Conservation (phyloP, 2,888 invertebrate genomes). For the Elgonia sp. region DNA sequence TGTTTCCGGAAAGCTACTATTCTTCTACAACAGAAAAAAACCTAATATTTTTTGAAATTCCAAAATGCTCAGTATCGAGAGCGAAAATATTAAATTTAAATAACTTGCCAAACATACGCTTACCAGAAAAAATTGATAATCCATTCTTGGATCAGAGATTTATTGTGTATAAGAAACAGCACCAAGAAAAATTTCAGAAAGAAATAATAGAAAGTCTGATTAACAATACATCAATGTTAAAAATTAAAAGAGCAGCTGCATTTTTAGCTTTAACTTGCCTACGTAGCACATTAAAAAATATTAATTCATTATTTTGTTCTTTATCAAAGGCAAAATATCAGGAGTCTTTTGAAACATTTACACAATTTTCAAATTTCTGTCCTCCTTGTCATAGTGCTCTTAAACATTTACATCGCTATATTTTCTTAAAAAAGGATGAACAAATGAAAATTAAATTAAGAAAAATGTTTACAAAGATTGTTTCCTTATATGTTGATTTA, state of each 20-base stretch:
- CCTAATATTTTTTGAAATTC: neutral
- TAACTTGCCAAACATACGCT: neutral
- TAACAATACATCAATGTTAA: too few relatives aligned
- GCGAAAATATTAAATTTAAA: neutral
- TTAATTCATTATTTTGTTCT: conserved; percentile 2
- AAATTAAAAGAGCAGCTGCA: conserved; percentile 23
- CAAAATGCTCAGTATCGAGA: neutral
- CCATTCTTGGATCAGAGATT: conserved; percentile 30
- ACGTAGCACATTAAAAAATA: neutral
- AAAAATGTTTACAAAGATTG: conserved; percentile 51
- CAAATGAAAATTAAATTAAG: neutral
- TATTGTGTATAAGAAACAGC: neutral
- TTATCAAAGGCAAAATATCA: conserved; percentile 30
- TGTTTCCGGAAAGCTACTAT: conserved; percentile 29
- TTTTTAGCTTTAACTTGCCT: conserved; percentile 38
- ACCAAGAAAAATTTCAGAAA: neutral
- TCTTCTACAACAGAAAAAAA: too few relatives aligned
- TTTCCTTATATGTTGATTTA: conserved; percentile 30
- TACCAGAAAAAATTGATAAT: neutral
- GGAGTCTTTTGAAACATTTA: conserved; percentile 16
- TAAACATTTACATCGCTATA: neutral
- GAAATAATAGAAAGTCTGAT: neutral
- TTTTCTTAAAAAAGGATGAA: neutral
- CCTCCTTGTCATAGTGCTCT: conserved; percentile 12
- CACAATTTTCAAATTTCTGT: neutral